Conservation (phyloP, 2,113 vertebrate species). For the Ploceus nigricollis region DNA sequence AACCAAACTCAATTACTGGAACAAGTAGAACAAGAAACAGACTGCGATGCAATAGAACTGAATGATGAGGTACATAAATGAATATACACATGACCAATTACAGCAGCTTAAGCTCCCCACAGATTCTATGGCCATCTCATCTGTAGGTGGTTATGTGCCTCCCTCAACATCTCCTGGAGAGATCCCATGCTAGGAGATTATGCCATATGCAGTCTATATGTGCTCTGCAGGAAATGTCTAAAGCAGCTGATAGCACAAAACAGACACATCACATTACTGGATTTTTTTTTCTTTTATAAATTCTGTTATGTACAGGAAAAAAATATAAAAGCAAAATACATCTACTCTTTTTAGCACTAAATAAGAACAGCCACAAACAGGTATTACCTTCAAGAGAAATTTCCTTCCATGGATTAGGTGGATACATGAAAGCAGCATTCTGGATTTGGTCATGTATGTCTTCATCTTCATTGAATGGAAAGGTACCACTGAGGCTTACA, state of each 20-base stretch:
- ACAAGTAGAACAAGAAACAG: background rate
- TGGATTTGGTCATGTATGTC: slow-evolving; percentile 98
- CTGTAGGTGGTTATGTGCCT: background rate
- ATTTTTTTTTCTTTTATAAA: background rate
- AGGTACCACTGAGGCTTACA: slow-evolving; percentile 95
- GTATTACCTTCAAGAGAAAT: slow-evolving; percentile 88
- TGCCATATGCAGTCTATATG: background rate
- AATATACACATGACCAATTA: background rate
- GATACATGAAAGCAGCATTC: slow-evolving; percentile 98
- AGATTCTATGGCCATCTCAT: background rate
- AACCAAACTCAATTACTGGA: background rate
- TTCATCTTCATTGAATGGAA: slow-evolving; percentile 97
- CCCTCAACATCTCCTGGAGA: background rate
- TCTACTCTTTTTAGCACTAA: background rate
- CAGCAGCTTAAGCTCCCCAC: background rate
- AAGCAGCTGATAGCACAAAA: background rate
- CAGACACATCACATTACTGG: background rate
- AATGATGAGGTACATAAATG: background rate
- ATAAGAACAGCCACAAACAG: background rate
- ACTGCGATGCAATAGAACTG: background rate
- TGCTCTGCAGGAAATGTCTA: background rate
- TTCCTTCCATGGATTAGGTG: slow-evolving; percentile 97
- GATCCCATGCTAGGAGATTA: background rate
- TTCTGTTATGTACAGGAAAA: background rate
- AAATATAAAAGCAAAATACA: background rate